Evolutionary conservation across 2,113 vertebrate genomes (phyloP).

Genomic region (Megaleporinus macrocephalus): DNA sequence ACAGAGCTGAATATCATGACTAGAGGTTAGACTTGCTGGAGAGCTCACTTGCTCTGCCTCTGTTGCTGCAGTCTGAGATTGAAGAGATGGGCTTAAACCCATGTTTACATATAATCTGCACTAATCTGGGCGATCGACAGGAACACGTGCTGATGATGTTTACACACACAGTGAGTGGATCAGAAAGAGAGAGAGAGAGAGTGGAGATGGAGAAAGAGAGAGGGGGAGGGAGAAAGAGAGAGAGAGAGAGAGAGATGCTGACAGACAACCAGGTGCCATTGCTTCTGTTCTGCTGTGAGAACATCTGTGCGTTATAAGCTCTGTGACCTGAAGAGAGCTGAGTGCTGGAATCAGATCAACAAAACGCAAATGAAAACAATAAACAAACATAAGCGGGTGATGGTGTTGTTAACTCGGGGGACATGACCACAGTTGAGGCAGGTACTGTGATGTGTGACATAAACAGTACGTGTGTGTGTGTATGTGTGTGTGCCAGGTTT

Average conservation of each 20-base stretch:
- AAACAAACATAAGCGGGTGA: background rate
- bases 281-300: background rate
- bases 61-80: background rate
- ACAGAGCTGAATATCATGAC: no score
- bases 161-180: conserved; percentile 73
- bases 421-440: background rate
- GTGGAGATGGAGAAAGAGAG: conserved; percentile 9
- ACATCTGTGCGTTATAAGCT: background rate
- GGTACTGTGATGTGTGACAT: conserved; percentile 4
- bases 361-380: background rate
- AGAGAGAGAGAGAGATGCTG: conserved; percentile 48
- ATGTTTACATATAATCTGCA: conserved; percentile 68
- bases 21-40: no score
- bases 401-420: background rate
- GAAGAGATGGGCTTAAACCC: conserved; percentile 76
- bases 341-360: no score
- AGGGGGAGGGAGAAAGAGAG: no score
- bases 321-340: background rate
- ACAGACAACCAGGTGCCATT: conserved; percentile 30
- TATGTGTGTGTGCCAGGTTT: no score
- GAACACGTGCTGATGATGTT: conserved; percentile 78
- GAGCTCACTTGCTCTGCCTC: background rate
- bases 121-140: conserved; percentile 72
- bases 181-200: conserved; percentile 55
- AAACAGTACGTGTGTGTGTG: background rate